Evolutionary conservation across 2,888 invertebrate genomes (phyloP), one percentile per base, ranked within the genome.

Genomic region (Drosophila falleni): DNA sequence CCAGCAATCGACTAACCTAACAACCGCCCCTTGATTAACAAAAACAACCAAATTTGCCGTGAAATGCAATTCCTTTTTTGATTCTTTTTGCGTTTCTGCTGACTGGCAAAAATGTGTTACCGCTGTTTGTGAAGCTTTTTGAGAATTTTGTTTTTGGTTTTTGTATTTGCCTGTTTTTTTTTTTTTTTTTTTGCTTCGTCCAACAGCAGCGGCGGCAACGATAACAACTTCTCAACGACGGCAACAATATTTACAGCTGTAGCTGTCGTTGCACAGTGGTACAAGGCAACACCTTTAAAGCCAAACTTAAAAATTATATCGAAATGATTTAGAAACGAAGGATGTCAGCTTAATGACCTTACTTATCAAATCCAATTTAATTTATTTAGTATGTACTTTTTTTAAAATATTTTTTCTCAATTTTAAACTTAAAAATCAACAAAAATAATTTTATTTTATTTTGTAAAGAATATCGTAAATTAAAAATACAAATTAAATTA

Each of bases 171-270:
- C 85, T 86, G 1, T 23, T 63, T 35, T 61, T 75, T 71, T 2
- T 6, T 64, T 70, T 64, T 80, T 71, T 78, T 71, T 60, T 56
- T 54, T 11, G 70, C 67, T 88, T 86, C 69, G 69, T 76, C 77
- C 76, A 73, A 71, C 72, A 56, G 58, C 68, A 33, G 74, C 85
- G 70, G 83, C 87, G 74, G 65, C 86, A 73, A 74, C 82, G 86
- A 89, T 87, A 85, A 85, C 89, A 89, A 89, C 86, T 89, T 82
- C 89, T 88, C 82, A 75, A 70, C 85, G 78, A 74, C 65, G 74
- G 71, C 89, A 81, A 85, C 89, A 85, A 87, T 74, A 89, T 86
- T 86, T 85, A 86, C 87, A 87, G 85, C 87, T 89, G 87, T 84
- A 78, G 88, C 79, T 74, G 78, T 65, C 69, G 56, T 55, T 54